These are phyloP conservation scores for Eupelmus urozonus DNA, from an alignment of 2,888 invertebrate genomes.

Conservation along the genomic window DNA sequence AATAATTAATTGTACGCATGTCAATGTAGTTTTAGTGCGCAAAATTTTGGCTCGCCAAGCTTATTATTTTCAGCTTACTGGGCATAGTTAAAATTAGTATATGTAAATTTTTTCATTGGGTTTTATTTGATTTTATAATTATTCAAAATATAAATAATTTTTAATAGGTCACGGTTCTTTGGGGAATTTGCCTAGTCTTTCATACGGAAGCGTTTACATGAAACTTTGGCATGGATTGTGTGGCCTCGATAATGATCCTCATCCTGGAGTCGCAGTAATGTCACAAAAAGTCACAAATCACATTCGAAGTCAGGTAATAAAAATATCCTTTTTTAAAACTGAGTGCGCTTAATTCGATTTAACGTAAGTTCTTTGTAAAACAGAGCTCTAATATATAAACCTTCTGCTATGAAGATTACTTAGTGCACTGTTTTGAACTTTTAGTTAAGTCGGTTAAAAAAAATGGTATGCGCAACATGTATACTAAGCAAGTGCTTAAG, in stretches of 20 bases:
- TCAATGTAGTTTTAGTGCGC: slow-evolving; percentile 30
- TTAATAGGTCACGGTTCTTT: slow-evolving; percentile 74
- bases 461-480: too few relatives aligned
- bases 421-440: too few relatives aligned
- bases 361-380: too few relatives aligned
- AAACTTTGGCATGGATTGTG: slow-evolving; percentile 92
- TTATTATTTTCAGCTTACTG: slow-evolving; percentile 36
- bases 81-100: slow-evolving; percentile 9
- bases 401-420: too few relatives aligned
- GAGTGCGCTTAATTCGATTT: too few relatives aligned
- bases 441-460: too few relatives aligned
- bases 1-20: slow-evolving; percentile 51
- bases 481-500: too few relatives aligned
- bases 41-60: slow-evolving; percentile 22
- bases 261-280: slow-evolving; percentile 88
- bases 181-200: slow-evolving; percentile 79
- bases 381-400: too few relatives aligned
- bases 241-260: slow-evolving; percentile 90
- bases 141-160: slow-evolving; percentile 24
- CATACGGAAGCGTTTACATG: slow-evolving; percentile 89
- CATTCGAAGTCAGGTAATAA: slow-evolving; percentile 85
- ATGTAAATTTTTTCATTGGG: slow-evolving; percentile 4
- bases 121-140: slow-evolving; percentile 16
- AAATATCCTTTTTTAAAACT: slow-evolving; percentile 1
- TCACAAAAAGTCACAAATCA: slow-evolving; percentile 88